Evolutionary conservation across 2,888 invertebrate genomes (phyloP), one percentile per base, ranked within the genome.

Genomic region (Trichopoda pennipes): DNA sequence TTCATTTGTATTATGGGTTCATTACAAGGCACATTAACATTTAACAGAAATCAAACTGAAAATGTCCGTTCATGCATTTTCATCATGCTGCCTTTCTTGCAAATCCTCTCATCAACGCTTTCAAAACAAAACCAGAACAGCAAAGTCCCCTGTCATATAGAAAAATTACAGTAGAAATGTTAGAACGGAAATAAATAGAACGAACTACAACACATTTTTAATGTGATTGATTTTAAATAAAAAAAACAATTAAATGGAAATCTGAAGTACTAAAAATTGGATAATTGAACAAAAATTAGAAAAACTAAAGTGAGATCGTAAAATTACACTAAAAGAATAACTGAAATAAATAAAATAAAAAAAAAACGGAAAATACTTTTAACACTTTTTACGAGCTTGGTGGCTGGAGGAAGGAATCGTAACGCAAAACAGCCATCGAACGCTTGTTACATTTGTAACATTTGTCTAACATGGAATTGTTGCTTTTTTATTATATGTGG

Each of bases 321-420:
- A 81, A 80, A 80, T 69, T 69, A 64, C 75, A 58, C 63, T 49
- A 49, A 74, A 70, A 19, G 32, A 68, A 44, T 74, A 16, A 64
- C n/a, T n/a, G 1, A 84, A 85, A 88, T 86, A 84, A 86, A 83
- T n/a, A n/a, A n/a, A n/a, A n/a, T n/a, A 47, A 23, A 42, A 35
- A 68, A 85, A 86, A 86, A 87, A 87, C 86, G 87, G 85, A 68
- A 88, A 88, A 83, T 85, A 80, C 78, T 78, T 89, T 88, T 89
- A 88, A 88, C 88, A 84, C 80, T 80, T 80, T 74, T 82, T 79
- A 82, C 82, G 82, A 82, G 75, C 70, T 82, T 83, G 80, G 77
- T 80, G 83, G 76, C 75, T 63, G 77, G 55, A 70, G 38, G 63
- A 80, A 70, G 63, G 60, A 77, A 77, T 53, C 69, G 60, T 63